Base-by-base conservation (phyloP, 2,113 vertebrate species). In the Nothoprocta perdicaria region DNA sequence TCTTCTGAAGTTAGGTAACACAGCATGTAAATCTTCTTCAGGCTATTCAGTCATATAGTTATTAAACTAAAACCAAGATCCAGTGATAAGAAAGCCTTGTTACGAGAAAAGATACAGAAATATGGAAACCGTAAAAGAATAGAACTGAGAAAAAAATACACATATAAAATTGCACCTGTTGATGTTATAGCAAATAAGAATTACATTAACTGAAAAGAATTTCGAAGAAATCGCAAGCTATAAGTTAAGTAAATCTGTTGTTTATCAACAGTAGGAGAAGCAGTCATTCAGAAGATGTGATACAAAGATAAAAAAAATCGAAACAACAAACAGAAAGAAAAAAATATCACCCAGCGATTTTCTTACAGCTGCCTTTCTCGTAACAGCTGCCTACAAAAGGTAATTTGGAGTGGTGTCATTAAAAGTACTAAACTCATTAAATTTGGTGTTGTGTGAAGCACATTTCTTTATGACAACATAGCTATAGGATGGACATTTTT, bases 371-470 rank as follows among this genome's bases (percentile, higher is more conserved):
- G 81, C 41, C 74, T 86, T n/a, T n/a, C n/a, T n/a, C n/a, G n/a
- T n/a, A 43, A 43, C 14, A 14, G 79, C 68, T 95, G 81, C 41
- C 74, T 86, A 35, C 22, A 62, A 22, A 22, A 62, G 33, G 35
- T 21, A 33, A 22, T 62, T 38, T 14, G 19, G 22, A 62, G 60
- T 38, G 33, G 4, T 57, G 83, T 60, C 35, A 92, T 90, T 18
- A 69, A 92, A 83, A 83, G 83, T 89, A 92, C 58, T 43, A 66
- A 78, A 10, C 6, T 74, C 33, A 71, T 86, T 89, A 77, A 60
- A 41, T 74, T 75, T 46, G 41, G 31, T 31, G 29, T 31, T 29
- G 15, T 57, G 53, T 57, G 53, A 17, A 86, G 74, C 31, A 33
- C 74, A 50, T 26, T 73, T 2, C 69, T 88, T 52, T 85, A 13